Conservation (phyloP, 2,888 invertebrate genomes). For the Synergus gifuensis region DNA sequence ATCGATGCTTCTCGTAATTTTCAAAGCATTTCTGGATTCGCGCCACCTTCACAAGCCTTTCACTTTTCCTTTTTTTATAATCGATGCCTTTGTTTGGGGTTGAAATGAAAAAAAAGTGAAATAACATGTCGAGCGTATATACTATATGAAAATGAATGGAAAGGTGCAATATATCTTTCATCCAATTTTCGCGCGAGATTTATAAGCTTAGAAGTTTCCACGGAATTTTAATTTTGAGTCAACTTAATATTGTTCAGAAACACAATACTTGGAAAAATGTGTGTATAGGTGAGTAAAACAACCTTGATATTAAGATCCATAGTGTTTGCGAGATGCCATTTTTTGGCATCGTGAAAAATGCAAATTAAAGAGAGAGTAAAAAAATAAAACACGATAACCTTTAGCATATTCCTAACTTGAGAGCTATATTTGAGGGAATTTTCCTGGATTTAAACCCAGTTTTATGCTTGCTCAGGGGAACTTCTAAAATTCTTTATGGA, state of each 20-base stretch:
- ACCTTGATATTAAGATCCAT: no score
- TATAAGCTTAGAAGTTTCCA: no score
- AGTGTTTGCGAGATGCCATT: background rate
- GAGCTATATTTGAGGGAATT: background rate
- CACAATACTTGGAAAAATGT: background rate
- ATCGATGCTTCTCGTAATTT: constrained; percentile 37
- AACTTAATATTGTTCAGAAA: no score
- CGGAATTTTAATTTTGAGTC: background rate
- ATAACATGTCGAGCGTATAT: background rate
- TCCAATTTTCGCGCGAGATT: background rate
- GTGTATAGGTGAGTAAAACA: no score
- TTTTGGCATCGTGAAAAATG: background rate
- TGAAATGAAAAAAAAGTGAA: background rate
- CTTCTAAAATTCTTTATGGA: background rate
- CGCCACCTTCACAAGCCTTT: constrained; percentile 8
- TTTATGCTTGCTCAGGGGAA: background rate
- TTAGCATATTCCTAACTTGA: background rate
- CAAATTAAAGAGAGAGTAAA: background rate
- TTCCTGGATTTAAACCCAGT: constrained; percentile 9
- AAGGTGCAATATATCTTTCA: background rate
- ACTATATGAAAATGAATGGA: background rate
- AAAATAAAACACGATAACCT: constrained; percentile 3
- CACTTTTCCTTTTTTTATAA: background rate
- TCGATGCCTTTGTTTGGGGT: background rate
- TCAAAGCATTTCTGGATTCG: constrained; percentile 26